Evolutionary conservation across 2,888 invertebrate genomes (phyloP), one percentile per base, ranked within the genome.

Genomic region (Lasioglossum calceatum): DNA sequence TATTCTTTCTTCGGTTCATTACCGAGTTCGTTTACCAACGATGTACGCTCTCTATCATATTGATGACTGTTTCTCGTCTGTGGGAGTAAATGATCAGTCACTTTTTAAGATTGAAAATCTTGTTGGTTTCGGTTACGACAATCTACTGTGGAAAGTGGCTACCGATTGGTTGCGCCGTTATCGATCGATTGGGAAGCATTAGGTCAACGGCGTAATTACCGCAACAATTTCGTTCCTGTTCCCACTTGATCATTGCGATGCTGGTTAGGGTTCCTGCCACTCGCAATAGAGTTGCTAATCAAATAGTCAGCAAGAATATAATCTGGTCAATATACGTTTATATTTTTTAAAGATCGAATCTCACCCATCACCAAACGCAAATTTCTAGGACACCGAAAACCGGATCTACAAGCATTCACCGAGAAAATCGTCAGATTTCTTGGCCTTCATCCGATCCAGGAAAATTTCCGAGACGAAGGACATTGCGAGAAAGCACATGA

Each of bases 111-210:
- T 32, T 32, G 1, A 32, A 32, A 32, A 32, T 32, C 32, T 32
- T 32, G 32, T 32, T 32, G 32, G 32, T 32, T 32, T 1, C 32
- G 32, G 32, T 27, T 27, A 27, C 27, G 27, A 27, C 27, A 27
- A 27, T 27, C 27, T 27, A 27, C 27, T 2, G 27, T 23, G 67
- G 27, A 54, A 44, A 71, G n/a, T 42, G 70, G 54, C 39, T 39
- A 23, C 42, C 16, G 58, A 77, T 71, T 36, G 42, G 23, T 32
- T 61, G 23, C 14, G 44, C 19, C 58, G 58, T 16, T 72, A 71
- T 71, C 71, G 81, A 81, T 81, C 81, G 77, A 44, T 58, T n/a
- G 36, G 42, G 23, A n/a, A 77, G 77, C 71, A 70, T 71, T 50
- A 76, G 32, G 42, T 58, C 77, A 47, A 47, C 71, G 36, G 32